Evolutionary conservation across 2,888 invertebrate species (phyloP).

Genomic region (Quadroppia sp.): DNA sequence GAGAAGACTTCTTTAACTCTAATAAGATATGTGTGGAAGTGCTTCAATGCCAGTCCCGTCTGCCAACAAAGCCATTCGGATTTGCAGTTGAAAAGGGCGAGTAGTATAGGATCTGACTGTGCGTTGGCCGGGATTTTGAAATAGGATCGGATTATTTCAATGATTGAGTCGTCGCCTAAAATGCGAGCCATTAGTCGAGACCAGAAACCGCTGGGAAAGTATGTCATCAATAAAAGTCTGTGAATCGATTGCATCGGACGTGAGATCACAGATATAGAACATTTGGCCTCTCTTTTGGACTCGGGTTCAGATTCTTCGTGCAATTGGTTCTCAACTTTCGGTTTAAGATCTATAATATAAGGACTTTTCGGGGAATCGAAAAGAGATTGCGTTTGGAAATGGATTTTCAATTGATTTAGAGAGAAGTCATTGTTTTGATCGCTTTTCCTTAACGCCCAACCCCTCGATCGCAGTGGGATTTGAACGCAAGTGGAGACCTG

Average conservation of each 20-base stretch:
- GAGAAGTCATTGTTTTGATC: constrained; percentile 15
- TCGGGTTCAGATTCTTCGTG: background rate
- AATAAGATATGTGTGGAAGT: constrained; percentile 41
- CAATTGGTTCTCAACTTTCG: too few species aligned
- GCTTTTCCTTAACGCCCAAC: constrained; percentile 61
- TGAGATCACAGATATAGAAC: constrained; percentile 29
- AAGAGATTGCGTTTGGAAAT: constrained; percentile 33
- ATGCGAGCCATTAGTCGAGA: constrained; percentile 86
- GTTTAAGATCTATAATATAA: too few species aligned
- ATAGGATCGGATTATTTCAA: constrained; percentile 69
- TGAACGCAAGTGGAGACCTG: constrained; percentile 51
- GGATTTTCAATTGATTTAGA: background rate
- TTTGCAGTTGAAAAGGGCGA: constrained; percentile 44
- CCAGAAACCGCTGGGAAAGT: constrained; percentile 98
- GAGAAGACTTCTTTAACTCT: constrained; percentile 75
- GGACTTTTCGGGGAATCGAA: constrained; percentile 24
- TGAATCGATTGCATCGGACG: constrained; percentile 51
- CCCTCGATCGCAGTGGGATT: constrained; percentile 64
- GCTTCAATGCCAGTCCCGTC: constrained; percentile 72
- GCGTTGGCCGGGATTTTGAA: constrained; percentile 69
- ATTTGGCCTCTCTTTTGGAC: background rate
- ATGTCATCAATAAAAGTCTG: constrained; percentile 83
- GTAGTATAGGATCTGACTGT: constrained; percentile 53
- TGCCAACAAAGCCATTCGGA: constrained; percentile 94
- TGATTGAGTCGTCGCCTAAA: constrained; percentile 78